Conservation (phyloP, 2,113 vertebrate species). For the Ictalurus furcatus region DNA sequence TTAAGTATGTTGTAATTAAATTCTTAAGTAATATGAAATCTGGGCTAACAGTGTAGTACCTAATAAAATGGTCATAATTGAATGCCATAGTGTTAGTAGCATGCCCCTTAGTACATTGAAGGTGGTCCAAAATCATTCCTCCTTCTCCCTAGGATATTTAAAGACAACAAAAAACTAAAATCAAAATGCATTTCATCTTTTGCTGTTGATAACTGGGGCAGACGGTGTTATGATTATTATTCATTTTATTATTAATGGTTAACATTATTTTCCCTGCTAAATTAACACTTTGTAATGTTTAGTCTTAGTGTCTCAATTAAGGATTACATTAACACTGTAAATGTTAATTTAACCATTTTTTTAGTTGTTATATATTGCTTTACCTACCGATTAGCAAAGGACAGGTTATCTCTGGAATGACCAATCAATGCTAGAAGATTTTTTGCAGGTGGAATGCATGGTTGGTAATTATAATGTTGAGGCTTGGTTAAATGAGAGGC, state of each 20-base stretch:
- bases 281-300: neutral
- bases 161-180: neutral
- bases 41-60: too few relatives aligned
- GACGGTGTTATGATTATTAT: neutral
- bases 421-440: neutral
- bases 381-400: too few relatives aligned
- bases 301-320: neutral
- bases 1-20: too few relatives aligned
- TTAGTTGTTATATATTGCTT: neutral
- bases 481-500: constrained; percentile 67
- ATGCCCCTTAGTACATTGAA: neutral
- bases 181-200: neutral
- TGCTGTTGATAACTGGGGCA: neutral
- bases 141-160: neutral
- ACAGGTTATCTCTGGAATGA: too few relatives aligned
- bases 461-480: constrained; percentile 58
- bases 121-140: neutral
- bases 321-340: neutral
- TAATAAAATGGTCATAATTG: too few relatives aligned
- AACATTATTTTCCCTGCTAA: neutral
- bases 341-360: neutral
- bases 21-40: too few relatives aligned
- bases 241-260: neutral
- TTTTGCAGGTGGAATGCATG: constrained; percentile 58
- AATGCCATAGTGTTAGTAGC: too few relatives aligned